Conservation (phyloP, 2,113 vertebrate species). For the Myotis lucifugus region DNA sequence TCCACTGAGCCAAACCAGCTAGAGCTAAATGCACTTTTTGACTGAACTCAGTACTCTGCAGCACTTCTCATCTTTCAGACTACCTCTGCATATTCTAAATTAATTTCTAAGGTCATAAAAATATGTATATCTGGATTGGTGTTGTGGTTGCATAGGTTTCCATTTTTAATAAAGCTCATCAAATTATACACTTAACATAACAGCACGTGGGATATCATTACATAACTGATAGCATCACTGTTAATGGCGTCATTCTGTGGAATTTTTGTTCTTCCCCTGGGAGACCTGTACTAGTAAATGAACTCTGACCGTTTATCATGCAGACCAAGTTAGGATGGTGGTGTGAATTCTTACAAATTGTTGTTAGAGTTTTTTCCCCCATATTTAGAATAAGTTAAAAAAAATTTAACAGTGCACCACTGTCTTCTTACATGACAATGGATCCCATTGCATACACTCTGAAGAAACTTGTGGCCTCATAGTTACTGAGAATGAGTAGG, state of each 20-base stretch:
- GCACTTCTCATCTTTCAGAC: not conserved
- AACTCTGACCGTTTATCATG: not conserved
- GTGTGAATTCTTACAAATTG: not conserved
- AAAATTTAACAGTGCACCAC: not conserved
- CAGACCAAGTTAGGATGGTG: not conserved
- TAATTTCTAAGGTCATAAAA: not conserved
- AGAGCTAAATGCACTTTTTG: not conserved
- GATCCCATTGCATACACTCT: not conserved
- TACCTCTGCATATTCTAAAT: not conserved
- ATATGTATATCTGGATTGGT: not conserved
- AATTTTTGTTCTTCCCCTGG: not conserved
- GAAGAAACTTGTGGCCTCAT: not conserved
- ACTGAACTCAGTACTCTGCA: not conserved
- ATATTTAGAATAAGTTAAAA: conserved; percentile 19
- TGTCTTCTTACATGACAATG: not conserved
- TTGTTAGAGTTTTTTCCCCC: not conserved
- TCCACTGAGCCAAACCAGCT: too few relatives aligned
- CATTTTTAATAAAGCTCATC: not conserved
- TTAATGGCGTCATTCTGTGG: not conserved
- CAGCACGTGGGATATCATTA: not conserved
- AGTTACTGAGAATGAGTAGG: not conserved
- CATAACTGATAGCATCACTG: too few relatives aligned
- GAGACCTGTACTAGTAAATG: not conserved
- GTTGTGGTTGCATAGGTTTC: not conserved
- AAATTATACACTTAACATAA: not conserved